phyloP scores from a whole-genome alignment of 2,113 vertebrate species.

The Mirza zaza region DNA sequence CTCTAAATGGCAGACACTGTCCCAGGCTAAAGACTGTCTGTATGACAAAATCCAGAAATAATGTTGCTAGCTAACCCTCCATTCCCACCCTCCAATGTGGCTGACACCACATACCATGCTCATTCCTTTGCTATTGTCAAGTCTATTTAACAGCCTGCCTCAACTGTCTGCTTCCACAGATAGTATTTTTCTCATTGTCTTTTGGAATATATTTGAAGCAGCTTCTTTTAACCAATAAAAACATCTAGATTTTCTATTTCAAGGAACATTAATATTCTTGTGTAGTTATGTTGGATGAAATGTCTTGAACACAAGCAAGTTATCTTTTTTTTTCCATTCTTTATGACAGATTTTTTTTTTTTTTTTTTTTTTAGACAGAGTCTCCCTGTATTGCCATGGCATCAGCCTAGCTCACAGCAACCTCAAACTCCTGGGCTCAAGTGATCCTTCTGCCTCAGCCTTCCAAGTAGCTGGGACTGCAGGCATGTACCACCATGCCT shows the following conservation, averaged over 20 bases:
- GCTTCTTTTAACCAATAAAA: constrained; percentile 51
- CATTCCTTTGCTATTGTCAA: background rate
- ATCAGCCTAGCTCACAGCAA: no score
- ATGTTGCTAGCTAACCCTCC: background rate
- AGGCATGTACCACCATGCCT: no score
- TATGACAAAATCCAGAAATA: background rate
- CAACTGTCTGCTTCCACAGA: background rate
- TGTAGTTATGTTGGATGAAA: constrained; percentile 37
- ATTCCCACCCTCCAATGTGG: background rate
- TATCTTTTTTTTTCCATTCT: background rate
- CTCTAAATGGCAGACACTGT: background rate
- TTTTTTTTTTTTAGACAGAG: no score
- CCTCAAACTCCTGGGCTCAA: no score
- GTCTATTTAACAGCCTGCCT: constrained; percentile 28
- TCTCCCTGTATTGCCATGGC: no score
- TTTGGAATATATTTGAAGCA: constrained; percentile 49
- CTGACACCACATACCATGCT: background rate
- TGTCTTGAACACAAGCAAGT: constrained; percentile 29
- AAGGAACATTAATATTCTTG: background rate
- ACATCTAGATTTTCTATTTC: constrained; percentile 32
- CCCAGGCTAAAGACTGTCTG: background rate
- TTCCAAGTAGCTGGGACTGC: no score
- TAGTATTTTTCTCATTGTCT: constrained; percentile 51
- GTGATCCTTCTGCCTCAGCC: no score
- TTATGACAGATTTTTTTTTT: background rate